Evolutionary conservation across 2,888 invertebrate species (phyloP), one percentile per base, ranked within the genome.

Genomic region (Drosophila buzzatii): DNA sequence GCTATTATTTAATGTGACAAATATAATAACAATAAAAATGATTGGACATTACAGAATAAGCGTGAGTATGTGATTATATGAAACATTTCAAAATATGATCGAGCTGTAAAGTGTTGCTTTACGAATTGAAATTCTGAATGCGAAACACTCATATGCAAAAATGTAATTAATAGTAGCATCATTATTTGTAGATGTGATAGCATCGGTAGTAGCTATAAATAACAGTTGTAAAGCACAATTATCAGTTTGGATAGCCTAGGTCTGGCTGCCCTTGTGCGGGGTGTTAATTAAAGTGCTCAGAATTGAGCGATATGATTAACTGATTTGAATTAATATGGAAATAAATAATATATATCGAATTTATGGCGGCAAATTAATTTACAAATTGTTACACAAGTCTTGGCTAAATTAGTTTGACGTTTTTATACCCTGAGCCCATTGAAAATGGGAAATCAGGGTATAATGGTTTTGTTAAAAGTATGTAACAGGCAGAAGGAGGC

Each of bases 11-110:
- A 69, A 64, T 66, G 61, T 60, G 59, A 39, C 42, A 67, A 57
- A 33, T 51, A 31, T 52, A 57, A 63, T 57, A 53, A 44, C 18
- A 67, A 35, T 53, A 41, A 14, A 56, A 61, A 70, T 58, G 45
- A 56, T 68, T 64, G 8, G 66, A 68, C 42, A 60, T 70, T 77
- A 71, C 74, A 60, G 67, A 82, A 69, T 45, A 39, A 72, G 60
- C 65, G 67, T 52, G 37, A 57, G 51, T 61, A 61, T 71, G 73
- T 66, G 42, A 59, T 42, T 44, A 55, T 56, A 58, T 9, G 33
- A 58, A 58, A 44, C 49, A 70, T 49, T 60, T 62, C 27, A 39
- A 37, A 33, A 52, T 73, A 35, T 57, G 47, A n/a, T 16, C 23
- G n/a, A 44, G 39, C 31, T 16, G 16, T 39, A 42, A 55, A 20